A percentile compares a stretch with the other conserved stretches of the same genome.
These are phyloP conservation scores for Xestia rhomboidea DNA, from an alignment of 2,888 invertebrate species.

Conservation along the genomic window DNA sequence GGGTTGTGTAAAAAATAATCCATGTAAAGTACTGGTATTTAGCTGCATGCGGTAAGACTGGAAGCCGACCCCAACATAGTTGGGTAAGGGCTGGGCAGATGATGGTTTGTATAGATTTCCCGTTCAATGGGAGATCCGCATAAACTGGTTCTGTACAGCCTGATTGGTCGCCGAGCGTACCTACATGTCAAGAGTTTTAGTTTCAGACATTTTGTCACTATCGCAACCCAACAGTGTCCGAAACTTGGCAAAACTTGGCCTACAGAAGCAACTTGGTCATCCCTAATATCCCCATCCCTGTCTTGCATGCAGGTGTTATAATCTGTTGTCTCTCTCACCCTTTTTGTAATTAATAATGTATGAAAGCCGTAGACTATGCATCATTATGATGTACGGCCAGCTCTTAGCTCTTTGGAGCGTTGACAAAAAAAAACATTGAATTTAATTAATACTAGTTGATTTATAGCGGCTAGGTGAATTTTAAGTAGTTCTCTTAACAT, in stretches of 20 bases:
- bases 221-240: conserved; percentile 70
- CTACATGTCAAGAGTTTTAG: conserved; percentile 62
- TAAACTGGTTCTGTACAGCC: no score
- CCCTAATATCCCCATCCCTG: conserved; percentile 65
- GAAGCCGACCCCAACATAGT: no score
- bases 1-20: no score
- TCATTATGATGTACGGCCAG: conserved; percentile 82
- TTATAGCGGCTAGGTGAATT: conserved; percentile 50
- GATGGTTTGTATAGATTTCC: no score
- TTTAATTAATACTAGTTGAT: conserved; percentile 70
- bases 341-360: conserved; percentile 86
- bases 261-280: conserved; percentile 72
- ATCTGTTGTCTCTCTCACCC: conserved; percentile 72
- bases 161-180: not conserved
- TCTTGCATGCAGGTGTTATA: conserved; percentile 47
- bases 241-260: conserved; percentile 68
- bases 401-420: conserved; percentile 75
- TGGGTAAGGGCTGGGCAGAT: no score
- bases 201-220: conserved; percentile 65
- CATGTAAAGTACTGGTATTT: no score
- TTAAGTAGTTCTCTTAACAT: conserved; percentile 41
- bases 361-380: conserved; percentile 84
- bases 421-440: conserved; percentile 77
- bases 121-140: no score
- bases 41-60: no score